phyloP scores from a whole-genome alignment of 2,888 invertebrate genomes.

The Megaustenia siamemsis region DNA sequence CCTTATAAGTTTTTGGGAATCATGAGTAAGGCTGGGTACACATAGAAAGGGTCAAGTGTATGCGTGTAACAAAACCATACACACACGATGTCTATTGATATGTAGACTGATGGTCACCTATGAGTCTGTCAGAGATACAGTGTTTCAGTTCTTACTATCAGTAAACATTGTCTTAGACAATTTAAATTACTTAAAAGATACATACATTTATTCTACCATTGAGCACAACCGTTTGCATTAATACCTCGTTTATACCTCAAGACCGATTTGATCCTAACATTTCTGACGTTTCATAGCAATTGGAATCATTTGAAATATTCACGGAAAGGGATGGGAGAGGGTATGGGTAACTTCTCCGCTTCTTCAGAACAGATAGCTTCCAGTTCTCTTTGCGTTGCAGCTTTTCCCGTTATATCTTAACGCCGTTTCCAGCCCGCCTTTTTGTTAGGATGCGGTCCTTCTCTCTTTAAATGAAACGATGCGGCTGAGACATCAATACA shows the following conservation, averaged over 20 bases:
- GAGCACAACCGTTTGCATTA: neutral
- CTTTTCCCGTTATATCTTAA: neutral
- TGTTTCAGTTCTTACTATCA: too few species aligned
- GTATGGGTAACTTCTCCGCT: neutral
- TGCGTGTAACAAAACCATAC: too few species aligned
- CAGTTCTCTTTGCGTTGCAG: neutral
- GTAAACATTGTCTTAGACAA: too few species aligned
- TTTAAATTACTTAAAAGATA: neutral
- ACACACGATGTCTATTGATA: too few species aligned
- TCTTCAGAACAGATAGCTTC: slow-evolving; percentile 4
- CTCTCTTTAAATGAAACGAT: slow-evolving; percentile 37
- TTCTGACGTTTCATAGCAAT: neutral
- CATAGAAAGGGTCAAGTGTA: too few species aligned
- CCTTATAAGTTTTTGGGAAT: too few species aligned
- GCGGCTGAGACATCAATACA: slow-evolving; percentile 36
- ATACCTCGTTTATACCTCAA: neutral
- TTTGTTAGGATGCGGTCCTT: neutral
- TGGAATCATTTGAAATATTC: neutral
- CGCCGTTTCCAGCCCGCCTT: slow-evolving; percentile 1
- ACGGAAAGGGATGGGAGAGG: too few species aligned
- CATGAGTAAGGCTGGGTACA: too few species aligned
- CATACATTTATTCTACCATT: neutral
- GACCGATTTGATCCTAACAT: neutral
- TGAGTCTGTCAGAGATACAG: too few species aligned
- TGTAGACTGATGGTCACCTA: too few species aligned